A percentile compares a stretch with the other conserved stretches of the same genome.
Evolutionary conservation across 1,140 invertebrate species (phyloP).

Genomic region (Halyomorpha halys): DNA sequence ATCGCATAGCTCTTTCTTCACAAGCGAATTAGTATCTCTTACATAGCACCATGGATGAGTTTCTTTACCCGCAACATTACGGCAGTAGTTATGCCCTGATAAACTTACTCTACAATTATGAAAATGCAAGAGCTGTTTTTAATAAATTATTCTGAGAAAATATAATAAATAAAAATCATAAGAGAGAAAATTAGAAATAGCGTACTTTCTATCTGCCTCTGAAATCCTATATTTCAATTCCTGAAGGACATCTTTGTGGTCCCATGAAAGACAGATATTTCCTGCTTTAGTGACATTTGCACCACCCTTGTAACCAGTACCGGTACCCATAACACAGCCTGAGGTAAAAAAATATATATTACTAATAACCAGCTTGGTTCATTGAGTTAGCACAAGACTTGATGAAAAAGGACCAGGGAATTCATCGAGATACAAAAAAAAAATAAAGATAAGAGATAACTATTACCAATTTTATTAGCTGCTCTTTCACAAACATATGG

Average conservation of each 20-base stretch:
- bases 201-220: slow-evolving; percentile 19
- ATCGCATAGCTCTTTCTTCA: slow-evolving; percentile 44
- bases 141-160: neutral
- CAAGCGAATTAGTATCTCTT: slow-evolving; percentile 27
- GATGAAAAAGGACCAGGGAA: too few relatives aligned
- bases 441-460: too few relatives aligned
- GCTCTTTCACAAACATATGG: slow-evolving; percentile 43
- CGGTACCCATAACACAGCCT: slow-evolving; percentile 44
- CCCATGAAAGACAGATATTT: slow-evolving; percentile 42
- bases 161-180: neutral
- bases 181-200: too few relatives aligned
- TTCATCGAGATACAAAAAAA: too few relatives aligned
- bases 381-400: too few relatives aligned
- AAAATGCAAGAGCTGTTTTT: neutral
- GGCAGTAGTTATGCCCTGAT: slow-evolving; percentile 43
- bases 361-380: too few relatives aligned
- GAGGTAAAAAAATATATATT: slow-evolving; percentile 22
- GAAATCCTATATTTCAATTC: slow-evolving; percentile 35
- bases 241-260: slow-evolving; percentile 35
- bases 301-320: slow-evolving; percentile 41
- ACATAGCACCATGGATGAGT: slow-evolving; percentile 48
- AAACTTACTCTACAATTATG: slow-evolving; percentile 33
- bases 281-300: slow-evolving; percentile 43
- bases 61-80: slow-evolving; percentile 43
- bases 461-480: slow-evolving; percentile 41